These are phyloP conservation scores for Nesidiocoris tenuis DNA, from an alignment of 2,888 invertebrate genomes.

Conservation along the genomic window DNA sequence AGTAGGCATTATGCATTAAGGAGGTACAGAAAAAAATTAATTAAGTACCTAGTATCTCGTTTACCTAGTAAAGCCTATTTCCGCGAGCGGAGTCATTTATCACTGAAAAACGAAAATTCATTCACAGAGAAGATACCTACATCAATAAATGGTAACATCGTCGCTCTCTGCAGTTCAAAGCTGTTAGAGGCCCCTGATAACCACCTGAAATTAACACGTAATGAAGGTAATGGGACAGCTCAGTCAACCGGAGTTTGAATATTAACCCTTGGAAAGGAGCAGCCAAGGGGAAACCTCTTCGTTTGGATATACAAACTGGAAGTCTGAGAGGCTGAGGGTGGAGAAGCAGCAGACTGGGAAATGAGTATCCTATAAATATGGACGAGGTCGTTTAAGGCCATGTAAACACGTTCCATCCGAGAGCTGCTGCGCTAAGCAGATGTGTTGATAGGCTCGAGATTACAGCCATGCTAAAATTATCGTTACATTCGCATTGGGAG, in stretches of 20 bases:
- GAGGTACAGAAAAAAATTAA: too few species aligned
- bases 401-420: constrained; percentile 26
- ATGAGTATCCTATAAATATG: constrained; percentile 37
- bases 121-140: too few species aligned
- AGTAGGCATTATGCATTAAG: too few species aligned
- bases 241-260: constrained; percentile 35
- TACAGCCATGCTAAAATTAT: too few species aligned
- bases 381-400: constrained; percentile 36
- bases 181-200: constrained; percentile 4
- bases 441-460: too few species aligned
- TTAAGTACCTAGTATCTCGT: too few species aligned
- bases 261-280: constrained; percentile 25
- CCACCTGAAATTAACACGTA: constrained; percentile 23
- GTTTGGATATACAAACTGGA: not conserved
- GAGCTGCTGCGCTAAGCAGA: too few species aligned
- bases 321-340: not conserved
- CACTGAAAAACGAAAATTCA: too few species aligned
- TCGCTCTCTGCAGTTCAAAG: not conserved
- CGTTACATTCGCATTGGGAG: too few species aligned
- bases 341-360: constrained; percentile 30
- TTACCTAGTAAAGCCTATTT: too few species aligned
- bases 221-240: constrained; percentile 26
- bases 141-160: too few species aligned
- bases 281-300: not conserved
- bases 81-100: too few species aligned